Conservation (phyloP, 1,140 invertebrate genomes). For the Neodiprion pinetum region DNA sequence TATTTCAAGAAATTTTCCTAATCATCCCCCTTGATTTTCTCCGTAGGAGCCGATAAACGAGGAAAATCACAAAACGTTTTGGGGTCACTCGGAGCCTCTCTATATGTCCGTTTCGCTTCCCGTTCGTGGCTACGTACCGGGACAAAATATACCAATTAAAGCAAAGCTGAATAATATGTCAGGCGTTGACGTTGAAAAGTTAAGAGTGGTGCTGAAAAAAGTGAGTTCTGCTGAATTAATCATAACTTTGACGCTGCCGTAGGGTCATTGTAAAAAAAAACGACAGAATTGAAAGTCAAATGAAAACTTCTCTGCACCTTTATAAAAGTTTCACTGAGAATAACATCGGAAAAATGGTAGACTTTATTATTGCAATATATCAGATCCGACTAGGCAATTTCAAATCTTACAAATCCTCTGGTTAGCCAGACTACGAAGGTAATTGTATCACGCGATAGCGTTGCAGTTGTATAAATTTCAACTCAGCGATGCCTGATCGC, state of each 20-base stretch:
- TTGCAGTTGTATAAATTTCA: no score
- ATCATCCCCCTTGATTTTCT: not conserved
- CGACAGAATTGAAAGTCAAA: not conserved
- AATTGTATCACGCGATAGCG: no score
- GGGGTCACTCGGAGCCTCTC: conserved; percentile 40
- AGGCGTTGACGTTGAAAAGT: conserved; percentile 14
- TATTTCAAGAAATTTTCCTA: not conserved
- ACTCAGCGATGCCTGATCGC: no score
- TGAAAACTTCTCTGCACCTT: not conserved
- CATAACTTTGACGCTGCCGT: not conserved
- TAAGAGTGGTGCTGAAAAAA: conserved; percentile 19
- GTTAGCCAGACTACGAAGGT: no score
- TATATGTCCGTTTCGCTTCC: conserved; percentile 35
- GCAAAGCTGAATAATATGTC: conserved; percentile 40
- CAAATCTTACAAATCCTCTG: no score
- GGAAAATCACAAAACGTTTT: conserved; percentile 23
- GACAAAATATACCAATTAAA: conserved; percentile 40
- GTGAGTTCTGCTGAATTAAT: conserved; percentile 11
- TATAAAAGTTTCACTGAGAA: not conserved
- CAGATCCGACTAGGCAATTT: no score
- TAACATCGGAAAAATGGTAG: not conserved
- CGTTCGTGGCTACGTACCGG: conserved; percentile 42
- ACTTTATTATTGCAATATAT: no score
- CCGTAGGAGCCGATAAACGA: conserved; percentile 3
- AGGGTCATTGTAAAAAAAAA: not conserved